phyloP scores from a whole-genome alignment of 2,113 vertebrate genomes.

The Trogon melanurus region DNA sequence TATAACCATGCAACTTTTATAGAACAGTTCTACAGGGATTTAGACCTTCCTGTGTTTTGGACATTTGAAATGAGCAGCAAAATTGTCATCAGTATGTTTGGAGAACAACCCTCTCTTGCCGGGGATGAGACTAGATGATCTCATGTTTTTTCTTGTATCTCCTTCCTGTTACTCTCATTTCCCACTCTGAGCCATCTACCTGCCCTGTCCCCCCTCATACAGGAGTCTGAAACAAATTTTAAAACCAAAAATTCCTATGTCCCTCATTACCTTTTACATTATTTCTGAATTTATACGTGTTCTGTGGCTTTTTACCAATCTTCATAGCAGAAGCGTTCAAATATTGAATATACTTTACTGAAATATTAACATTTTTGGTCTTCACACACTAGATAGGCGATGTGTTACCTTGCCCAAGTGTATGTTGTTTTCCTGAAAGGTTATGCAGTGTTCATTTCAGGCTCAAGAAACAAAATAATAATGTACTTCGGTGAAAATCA shows the following conservation, averaged over 20 bases:
- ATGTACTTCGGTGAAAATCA: not conserved
- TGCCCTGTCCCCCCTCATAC: fast-evolving
- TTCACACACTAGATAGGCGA: not conserved
- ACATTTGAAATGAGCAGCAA: not conserved
- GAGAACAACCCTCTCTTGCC: not conserved
- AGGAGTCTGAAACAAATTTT: not conserved
- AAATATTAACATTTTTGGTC: not conserved
- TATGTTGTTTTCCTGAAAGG: not conserved
- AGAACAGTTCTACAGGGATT: not conserved
- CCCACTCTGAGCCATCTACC: not conserved
- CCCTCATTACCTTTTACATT: not conserved
- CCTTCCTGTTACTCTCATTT: not conserved
- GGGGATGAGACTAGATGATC: not conserved
- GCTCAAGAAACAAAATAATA: not conserved
- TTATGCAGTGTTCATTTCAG: not conserved
- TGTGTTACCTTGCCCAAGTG: not conserved
- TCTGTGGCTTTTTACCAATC: not conserved
- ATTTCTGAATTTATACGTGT: not conserved
- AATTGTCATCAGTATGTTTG: not conserved
- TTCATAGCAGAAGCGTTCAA: not conserved
- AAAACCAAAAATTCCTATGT: not conserved
- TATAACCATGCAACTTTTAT: not conserved
- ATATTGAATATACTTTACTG: not conserved
- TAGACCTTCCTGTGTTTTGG: not conserved
- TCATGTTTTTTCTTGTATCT: not conserved